Percentiles rank a stretch among this genome's conserved stretches.
These are phyloP conservation scores for Drosophila colorata DNA, from an alignment of 2,888 invertebrate genomes.

Conservation along the genomic window DNA sequence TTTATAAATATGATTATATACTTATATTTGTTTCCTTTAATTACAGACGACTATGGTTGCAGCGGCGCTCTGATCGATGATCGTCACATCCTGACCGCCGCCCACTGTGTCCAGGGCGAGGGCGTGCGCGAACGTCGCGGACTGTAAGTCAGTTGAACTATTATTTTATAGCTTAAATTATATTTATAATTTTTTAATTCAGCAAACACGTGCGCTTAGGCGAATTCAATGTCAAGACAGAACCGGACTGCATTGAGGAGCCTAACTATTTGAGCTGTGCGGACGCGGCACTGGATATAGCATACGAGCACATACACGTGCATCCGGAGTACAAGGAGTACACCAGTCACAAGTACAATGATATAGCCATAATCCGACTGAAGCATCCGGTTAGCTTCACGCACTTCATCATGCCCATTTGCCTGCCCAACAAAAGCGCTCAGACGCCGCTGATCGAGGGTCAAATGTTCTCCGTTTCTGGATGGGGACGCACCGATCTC, in stretches of 20 bases:
- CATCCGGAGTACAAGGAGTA: constrained; percentile 88
- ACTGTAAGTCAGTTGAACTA: constrained; percentile 86
- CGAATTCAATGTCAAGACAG: constrained; percentile 88
- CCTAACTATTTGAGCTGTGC: constrained; percentile 87
- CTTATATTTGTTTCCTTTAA: neutral
- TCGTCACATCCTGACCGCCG: constrained; percentile 88
- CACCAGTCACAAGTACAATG: constrained; percentile 86
- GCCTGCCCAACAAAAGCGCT: constrained; percentile 84
- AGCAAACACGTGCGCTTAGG: constrained; percentile 87
- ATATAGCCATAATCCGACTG: constrained; percentile 86
- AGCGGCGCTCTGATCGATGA: constrained; percentile 88
- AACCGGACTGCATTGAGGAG: constrained; percentile 87
- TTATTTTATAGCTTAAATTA: neutral
- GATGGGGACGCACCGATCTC: constrained; percentile 88
- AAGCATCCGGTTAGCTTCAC: constrained; percentile 82
- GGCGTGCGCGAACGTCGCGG: constrained; percentile 86
- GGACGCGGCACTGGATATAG: constrained; percentile 88
- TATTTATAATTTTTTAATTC: neutral
- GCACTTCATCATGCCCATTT: constrained; percentile 88
- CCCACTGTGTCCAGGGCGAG: constrained; percentile 87
- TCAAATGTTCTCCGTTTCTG: constrained; percentile 87
- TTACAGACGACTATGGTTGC: constrained; percentile 86
- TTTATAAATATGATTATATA: neutral
- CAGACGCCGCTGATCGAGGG: constrained; percentile 84
- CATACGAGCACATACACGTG: constrained; percentile 88